Evolutionary conservation across 2,797 vertebrate genomes (phyloP).

Genomic region (Sebastes oblongus): DNA sequence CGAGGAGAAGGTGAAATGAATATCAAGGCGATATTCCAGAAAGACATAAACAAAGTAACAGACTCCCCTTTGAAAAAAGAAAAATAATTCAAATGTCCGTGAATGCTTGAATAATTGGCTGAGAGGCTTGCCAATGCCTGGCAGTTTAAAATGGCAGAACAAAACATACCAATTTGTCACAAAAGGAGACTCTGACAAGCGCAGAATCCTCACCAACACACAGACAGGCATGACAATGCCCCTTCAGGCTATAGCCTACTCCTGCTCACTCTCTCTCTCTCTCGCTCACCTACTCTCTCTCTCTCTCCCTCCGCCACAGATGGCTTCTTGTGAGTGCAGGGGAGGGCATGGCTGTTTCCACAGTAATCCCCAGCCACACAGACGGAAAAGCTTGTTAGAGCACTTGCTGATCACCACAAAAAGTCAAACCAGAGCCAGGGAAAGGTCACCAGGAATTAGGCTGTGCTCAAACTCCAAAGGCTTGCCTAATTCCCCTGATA

Average conservation of each 20-base stretch:
- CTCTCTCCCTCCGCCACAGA: slow-evolving; percentile 74
- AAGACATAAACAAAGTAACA: slow-evolving; percentile 44
- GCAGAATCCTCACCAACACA: slow-evolving; percentile 74
- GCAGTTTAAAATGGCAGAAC: slow-evolving; percentile 69
- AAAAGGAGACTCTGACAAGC: slow-evolving; percentile 73
- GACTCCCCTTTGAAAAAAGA: slow-evolving; percentile 38
- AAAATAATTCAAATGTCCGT: slow-evolving; percentile 66
- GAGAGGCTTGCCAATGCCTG: slow-evolving; percentile 60
- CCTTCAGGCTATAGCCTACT: slow-evolving; percentile 74
- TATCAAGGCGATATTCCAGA: slow-evolving; percentile 60
- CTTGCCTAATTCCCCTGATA: slow-evolving; percentile 83
- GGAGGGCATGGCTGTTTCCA: slow-evolving; percentile 75
- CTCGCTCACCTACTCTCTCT: slow-evolving; percentile 41
- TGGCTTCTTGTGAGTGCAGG: slow-evolving; percentile 78
- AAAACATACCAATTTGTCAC: slow-evolving; percentile 76
- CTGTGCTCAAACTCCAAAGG: slow-evolving; percentile 82
- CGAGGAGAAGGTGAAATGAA: slow-evolving; percentile 44
- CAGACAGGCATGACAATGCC: slow-evolving; percentile 79
- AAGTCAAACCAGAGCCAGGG: slow-evolving; percentile 85
- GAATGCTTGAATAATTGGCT: slow-evolving; percentile 67
- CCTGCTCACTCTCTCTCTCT: slow-evolving; percentile 53
- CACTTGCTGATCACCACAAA: slow-evolving; percentile 85
- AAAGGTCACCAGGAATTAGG: slow-evolving; percentile 85
- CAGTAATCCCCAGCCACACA: slow-evolving; percentile 84
- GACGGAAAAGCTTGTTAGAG: slow-evolving; percentile 86